These are phyloP conservation scores for Hepsetus odoe DNA, from an alignment of 2,113 vertebrate species.

Conservation along the genomic window DNA sequence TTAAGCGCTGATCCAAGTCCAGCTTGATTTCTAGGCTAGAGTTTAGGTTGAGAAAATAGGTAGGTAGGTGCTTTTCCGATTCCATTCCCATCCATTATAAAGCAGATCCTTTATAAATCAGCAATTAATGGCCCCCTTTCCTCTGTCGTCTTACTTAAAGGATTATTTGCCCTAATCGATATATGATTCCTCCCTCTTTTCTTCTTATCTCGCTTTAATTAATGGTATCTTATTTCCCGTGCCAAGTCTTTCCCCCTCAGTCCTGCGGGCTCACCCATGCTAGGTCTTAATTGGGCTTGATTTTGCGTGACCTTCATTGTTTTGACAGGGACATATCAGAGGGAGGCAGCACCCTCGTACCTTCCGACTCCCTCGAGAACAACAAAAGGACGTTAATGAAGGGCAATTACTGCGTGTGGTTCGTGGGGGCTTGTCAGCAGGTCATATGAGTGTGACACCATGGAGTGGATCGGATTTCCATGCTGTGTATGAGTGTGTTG, in stretches of 20 bases:
- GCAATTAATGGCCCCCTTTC: neutral
- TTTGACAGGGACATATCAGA: slow-evolving; percentile 48
- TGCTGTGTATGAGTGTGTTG: neutral
- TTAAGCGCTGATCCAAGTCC: slow-evolving; percentile 1
- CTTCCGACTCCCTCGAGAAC: neutral
- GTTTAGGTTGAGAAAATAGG: neutral
- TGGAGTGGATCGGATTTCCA: neutral
- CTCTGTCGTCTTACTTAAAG: neutral
- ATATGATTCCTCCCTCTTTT: slow-evolving; percentile 20
- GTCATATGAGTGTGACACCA: slow-evolving; percentile 9
- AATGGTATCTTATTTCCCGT: slow-evolving; percentile 15
- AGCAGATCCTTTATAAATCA: neutral
- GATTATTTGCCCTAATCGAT: slow-evolving; percentile 1
- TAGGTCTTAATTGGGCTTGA: slow-evolving; percentile 41
- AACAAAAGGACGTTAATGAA: slow-evolving; percentile 44
- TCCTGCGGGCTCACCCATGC: neutral
- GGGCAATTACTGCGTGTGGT: slow-evolving; percentile 59
- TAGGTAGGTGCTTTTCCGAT: neutral
- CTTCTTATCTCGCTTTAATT: slow-evolving; percentile 30
- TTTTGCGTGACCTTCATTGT: slow-evolving; percentile 49
- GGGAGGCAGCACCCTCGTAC: neutral
- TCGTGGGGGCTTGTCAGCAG: slow-evolving; percentile 1
- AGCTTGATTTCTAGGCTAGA: neutral
- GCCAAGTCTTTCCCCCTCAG: neutral
- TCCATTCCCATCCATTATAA: neutral